Base-by-base conservation (phyloP, 2,888 invertebrate species). In the Trissoscelio sp. region DNA sequence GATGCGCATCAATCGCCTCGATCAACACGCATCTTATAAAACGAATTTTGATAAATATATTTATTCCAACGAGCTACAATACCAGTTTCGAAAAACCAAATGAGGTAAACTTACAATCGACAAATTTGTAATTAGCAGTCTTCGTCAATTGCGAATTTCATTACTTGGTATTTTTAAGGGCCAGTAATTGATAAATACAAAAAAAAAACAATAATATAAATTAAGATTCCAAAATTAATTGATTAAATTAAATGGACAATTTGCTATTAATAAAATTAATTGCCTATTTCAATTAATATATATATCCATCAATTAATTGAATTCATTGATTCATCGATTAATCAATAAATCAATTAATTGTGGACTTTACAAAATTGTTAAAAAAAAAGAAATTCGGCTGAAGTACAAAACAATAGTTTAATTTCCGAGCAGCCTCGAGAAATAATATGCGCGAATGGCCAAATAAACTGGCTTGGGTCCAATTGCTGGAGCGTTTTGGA, bases 401-500 rank as follows among this genome's bases (percentile, higher is more conserved):
- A 37, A 53, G 67, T 53, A 53, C 39, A 67, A 34, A 67, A 53
- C 12, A 55, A 69, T 44, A 48, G 20, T 51, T 51, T 12, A 42
- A 58, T 18, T 67, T 67, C n/a, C 42, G 53, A 53, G 44, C 57
- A 69, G 69, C 69, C 69, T 69, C 44, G 12, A 12, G 16, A 44
- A 57, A 18, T n/a, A 53, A 34, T 67, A 9, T 24, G 7, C 42
- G 1, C 9, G 9, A 18, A 24, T 66, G 20, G 12, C 11, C 28
- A 12, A 44, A 44, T 44, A 20, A 44, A 39, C 20, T 53, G 24
- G 28, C 37, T 39, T 28, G 31, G 31, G 3, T 64, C 37, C 64
- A 51, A 48, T 48, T 46, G 48, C 64, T n/a, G n/a, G n/a, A 39
- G n/a, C 42, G 12, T 70, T 58, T 70, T 58, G 12, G 44, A 58